A percentile compares a stretch with the other conserved stretches of the same genome.
These are phyloP conservation scores for Sipha maydis DNA, from an alignment of 2,888 invertebrate genomes.

Conservation along the genomic window DNA sequence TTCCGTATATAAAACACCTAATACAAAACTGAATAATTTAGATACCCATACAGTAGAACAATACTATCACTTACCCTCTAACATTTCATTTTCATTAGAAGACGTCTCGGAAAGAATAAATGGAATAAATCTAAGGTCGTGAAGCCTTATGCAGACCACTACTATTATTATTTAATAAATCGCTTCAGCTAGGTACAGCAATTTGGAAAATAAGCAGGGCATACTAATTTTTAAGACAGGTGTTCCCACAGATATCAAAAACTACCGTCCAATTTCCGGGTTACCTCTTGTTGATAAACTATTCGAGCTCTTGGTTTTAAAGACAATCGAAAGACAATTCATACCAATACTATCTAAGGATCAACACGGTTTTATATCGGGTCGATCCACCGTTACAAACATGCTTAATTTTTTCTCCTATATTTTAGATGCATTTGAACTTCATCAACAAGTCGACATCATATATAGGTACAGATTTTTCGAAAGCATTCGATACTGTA, in stretches of 20 bases:
- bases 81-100: too few species aligned
- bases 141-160: not conserved
- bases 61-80: too few species aligned
- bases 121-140: too few species aligned
- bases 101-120: too few species aligned
- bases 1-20: too few species aligned
- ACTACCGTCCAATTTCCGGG: not conserved
- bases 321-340: not conserved
- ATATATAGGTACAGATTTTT: not conserved
- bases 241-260: not conserved
- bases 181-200: not conserved
- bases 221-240: not conserved
- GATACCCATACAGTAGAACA: too few species aligned
- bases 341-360: not conserved
- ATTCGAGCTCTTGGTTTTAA: not conserved
- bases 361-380: not conserved
- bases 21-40: too few species aligned
- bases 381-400: not conserved
- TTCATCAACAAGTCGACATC: not conserved
- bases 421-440: not conserved
- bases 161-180: not conserved
- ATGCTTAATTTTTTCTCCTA: not conserved
- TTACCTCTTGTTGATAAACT: not conserved
- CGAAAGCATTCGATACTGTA: too few species aligned
- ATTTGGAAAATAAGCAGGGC: not conserved